Percentiles rank a stretch among this genome's conserved stretches.
Evolutionary conservation across 2,797 vertebrate genomes (phyloP).

Genomic region (Gila robusta): DNA sequence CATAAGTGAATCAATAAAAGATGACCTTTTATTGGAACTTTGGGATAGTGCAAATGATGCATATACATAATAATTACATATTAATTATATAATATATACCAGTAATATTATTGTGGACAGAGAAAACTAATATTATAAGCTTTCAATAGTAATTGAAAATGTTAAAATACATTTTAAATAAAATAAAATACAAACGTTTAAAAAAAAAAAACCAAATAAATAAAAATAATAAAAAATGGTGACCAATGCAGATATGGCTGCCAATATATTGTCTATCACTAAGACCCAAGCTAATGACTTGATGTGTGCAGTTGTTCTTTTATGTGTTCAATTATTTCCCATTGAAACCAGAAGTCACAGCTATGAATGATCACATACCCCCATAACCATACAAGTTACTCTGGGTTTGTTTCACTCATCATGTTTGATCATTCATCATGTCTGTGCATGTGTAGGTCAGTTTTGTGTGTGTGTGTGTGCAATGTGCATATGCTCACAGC

Average conservation of each 20-base stretch:
- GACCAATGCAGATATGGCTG: background rate
- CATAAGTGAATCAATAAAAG: background rate
- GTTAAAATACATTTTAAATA: background rate
- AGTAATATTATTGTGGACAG: background rate
- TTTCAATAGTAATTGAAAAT: background rate
- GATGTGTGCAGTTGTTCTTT: background rate
- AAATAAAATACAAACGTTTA: background rate
- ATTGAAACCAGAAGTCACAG: background rate
- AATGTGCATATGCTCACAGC: constrained; percentile 86
- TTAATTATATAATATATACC: background rate
- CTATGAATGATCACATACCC: background rate
- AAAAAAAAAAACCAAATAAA: background rate
- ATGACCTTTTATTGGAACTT: background rate
- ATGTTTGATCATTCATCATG: background rate
- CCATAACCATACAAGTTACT: background rate
- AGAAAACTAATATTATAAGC: background rate
- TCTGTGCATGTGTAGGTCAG: constrained; percentile 17
- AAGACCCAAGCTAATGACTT: background rate
- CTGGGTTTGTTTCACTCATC: background rate
- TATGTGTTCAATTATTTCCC: background rate
- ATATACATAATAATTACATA: background rate
- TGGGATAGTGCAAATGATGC: background rate
- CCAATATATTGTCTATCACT: background rate
- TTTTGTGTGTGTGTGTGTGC: background rate
- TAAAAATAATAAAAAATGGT: too few relatives aligned